Evolutionary conservation across 2,113 vertebrate species (phyloP), one percentile per base, ranked within the genome.

Genomic region (Cercopithecus mona): DNA sequence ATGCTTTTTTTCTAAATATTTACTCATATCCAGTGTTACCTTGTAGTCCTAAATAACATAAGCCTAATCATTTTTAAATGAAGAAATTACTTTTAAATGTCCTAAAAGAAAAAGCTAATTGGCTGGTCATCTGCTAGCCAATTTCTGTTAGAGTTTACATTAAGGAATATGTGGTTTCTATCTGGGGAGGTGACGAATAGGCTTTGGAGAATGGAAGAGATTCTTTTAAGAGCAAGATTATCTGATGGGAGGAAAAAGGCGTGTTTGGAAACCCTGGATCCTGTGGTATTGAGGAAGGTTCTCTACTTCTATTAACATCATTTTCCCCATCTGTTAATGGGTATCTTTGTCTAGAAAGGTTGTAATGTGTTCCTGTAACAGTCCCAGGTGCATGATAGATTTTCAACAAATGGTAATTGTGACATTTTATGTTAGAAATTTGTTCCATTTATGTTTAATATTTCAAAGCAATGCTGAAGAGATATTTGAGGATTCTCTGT

Each of bases 381-480:
- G 20, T 84, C 3, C 57, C 80, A 48, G 59, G 57, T 52, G 5
- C 13, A 38, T 61, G 25, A 6, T 40, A 66, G 11, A 90, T 70
- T 93, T 90, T 52, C 84, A 93, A 2, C 20, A n/a, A 27, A 68
- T 82, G 76, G 6, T 43, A 89, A 48, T 75, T 84, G 25, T 96
- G 66, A 38, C 79, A 43, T 52, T 94, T 98, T 90, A n/a, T 92
- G 25, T 94, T 73, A 35, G 79, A 94, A 94, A 95, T 90, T 75
- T 91, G 48, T 95, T 91, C 12, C 70, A n/a, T 66, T 94, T 91
- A 70, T 75, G 17, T 83, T 86, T 79, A 93, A 13, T 76, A 79
- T 79, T 79, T 18, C 48, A 52, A 75, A 86, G 30, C 23, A 88
- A 8, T 79, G 13, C 38, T 25, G 32, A 64, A 59, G 12, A 73